Conservation (phyloP, 1,140 invertebrate species). For the Sminthurides bifidus region DNA sequence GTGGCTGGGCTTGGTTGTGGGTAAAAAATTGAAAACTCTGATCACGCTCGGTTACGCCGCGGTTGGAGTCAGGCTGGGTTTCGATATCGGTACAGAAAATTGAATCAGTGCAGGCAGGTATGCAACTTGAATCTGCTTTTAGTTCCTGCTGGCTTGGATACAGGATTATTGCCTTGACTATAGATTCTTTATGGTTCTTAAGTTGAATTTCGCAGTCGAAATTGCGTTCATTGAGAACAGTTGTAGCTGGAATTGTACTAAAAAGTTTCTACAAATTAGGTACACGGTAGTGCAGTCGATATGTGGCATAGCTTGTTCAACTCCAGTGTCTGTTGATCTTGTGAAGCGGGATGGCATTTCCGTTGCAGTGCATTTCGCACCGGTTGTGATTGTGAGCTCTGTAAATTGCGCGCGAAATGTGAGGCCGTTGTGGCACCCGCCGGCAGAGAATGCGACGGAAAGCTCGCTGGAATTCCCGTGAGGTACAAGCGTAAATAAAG, state of each 20-base stretch:
- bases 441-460: constrained; percentile 40
- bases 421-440: constrained; percentile 25
- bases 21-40: too few species aligned
- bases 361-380: constrained; percentile 20
- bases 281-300: background rate
- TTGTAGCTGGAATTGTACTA: background rate
- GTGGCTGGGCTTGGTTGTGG: too few species aligned
- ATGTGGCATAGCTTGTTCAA: constrained; percentile 9
- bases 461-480: constrained; percentile 46
- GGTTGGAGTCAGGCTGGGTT: too few species aligned
- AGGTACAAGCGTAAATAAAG: constrained; percentile 48
- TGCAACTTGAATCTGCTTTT: too few species aligned
- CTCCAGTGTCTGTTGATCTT: constrained; percentile 27
- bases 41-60: too few species aligned
- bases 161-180: too few species aligned
- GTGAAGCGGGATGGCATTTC: constrained; percentile 22
- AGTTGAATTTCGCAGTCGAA: background rate
- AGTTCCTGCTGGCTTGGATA: too few species aligned
- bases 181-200: background rate
- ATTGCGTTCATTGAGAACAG: background rate
- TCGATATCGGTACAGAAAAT: too few species aligned
- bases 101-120: too few species aligned
- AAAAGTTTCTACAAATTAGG: background rate
- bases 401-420: constrained; percentile 29
- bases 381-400: constrained; percentile 23